phyloP scores from a whole-genome alignment of 2,113 vertebrate genomes.

The Capra hircus region DNA sequence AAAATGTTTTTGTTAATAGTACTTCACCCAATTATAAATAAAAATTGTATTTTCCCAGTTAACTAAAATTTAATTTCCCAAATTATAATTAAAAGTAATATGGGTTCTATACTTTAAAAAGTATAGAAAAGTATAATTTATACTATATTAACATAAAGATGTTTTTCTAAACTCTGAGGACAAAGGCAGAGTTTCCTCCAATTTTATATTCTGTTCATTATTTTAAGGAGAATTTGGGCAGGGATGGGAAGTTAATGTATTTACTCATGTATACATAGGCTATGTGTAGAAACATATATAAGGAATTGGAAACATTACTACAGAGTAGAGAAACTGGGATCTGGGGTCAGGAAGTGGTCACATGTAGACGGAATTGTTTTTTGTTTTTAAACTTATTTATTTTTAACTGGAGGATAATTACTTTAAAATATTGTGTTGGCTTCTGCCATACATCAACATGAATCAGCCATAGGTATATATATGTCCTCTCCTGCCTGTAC shows the following conservation, averaged over 20 bases:
- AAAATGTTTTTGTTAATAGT: neutral
- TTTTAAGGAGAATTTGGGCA: neutral
- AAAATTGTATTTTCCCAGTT: neutral
- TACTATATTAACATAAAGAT: neutral
- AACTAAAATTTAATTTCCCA: neutral
- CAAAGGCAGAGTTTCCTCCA: neutral
- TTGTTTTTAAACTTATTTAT: neutral
- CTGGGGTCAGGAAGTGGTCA: neutral
- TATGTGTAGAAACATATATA: neutral
- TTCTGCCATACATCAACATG: neutral
- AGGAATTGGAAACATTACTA: neutral
- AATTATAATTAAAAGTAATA: conserved; percentile 14
- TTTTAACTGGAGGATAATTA: neutral
- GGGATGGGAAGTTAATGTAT: neutral
- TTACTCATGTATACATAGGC: neutral
- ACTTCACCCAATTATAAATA: neutral
- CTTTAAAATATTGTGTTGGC: neutral
- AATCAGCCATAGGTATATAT: neutral
- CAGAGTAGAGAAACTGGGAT: neutral
- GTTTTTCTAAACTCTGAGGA: neutral
- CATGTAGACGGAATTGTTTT: neutral
- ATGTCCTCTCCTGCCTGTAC: neutral
- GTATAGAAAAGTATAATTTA: neutral
- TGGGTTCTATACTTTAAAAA: neutral
- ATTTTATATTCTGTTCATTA: neutral